Percentiles rank a stretch among this genome's conserved stretches.
Conservation (phyloP, 2,113 vertebrate genomes). For the Ciconia stormi region DNA sequence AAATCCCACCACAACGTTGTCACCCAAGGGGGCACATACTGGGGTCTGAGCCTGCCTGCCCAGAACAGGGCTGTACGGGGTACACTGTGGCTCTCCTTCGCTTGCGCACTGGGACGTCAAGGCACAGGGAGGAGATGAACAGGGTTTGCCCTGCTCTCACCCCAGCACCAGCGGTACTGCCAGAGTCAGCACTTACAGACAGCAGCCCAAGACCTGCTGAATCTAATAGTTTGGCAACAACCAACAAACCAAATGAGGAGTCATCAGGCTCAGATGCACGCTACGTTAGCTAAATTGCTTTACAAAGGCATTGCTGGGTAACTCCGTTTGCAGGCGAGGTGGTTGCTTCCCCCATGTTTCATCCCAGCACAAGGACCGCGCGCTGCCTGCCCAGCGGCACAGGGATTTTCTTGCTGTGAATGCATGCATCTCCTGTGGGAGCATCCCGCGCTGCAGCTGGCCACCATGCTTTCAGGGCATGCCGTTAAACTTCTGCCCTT, state of each 20-base stretch:
- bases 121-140: not conserved
- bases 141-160: not conserved
- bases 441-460: not conserved
- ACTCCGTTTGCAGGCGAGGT: not conserved
- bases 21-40: not conserved
- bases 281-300: not conserved
- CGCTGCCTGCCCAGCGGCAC: rapidly evolving
- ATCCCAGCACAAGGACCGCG: not conserved
- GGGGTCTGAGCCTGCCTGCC: not conserved
- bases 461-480: rapidly evolving
- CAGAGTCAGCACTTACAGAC: not conserved
- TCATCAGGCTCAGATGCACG: not conserved
- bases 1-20: not conserved
- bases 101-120: rapidly evolving
- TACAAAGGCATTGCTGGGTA: rapidly evolving
- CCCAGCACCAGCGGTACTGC: not conserved
- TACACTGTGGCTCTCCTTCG: not conserved
- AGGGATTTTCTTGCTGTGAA: not conserved
- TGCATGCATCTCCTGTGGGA: rapidly evolving
- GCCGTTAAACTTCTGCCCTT: not conserved
- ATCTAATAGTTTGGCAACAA: not conserved
- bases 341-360: not conserved
- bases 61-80: rapidly evolving
- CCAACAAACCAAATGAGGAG: not conserved
- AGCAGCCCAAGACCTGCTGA: not conserved